Evolutionary conservation across 2,113 vertebrate genomes (phyloP), one percentile per base, ranked within the genome.

Genomic region (Periophthalmodon schlosseri): DNA sequence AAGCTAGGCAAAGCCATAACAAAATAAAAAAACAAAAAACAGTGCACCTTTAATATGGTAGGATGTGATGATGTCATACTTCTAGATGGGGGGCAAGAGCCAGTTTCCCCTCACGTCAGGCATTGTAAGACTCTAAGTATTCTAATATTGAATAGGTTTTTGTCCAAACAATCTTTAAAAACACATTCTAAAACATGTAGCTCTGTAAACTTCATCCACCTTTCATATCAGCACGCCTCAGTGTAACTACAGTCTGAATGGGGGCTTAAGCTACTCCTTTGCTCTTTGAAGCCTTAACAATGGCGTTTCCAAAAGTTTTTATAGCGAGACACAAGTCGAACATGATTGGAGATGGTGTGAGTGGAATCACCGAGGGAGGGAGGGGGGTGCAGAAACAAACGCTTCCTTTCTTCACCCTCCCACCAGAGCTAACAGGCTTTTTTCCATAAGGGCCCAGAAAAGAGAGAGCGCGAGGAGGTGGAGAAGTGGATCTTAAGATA

Each of bases 401-500:
- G 21, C 44, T 1, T 74, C 65, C 79, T 75, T 82, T 65, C 82
- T 75, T 76, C 81, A 70, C 70, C 69, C 57, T 60, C 57, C 73
- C 86, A 85, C 72, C 76, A 79, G 66, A 89, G 87, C 85, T 91
- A 92, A 92, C 89, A 86, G 89, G 90, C 89, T 93, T 91, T 92
- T 65, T 65, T 69, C 61, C 61, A 50, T 14, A 75, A 81, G 76
- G 36, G 76, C 81, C 72, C 57, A 85, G 87, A 86, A 67, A 64
- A 79, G 64, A 77, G 58, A 66, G 70, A 76, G 64, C 61, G 56
- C 64, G 71, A 85, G 86, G 83, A 86, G 88, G 88, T 65, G 87
- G 86, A 88, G 87, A 85, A 88, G 87, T 87, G 89, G 88, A 91
- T 92, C 89, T 89, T 70, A 83, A 92, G 89, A 93, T 92, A 91